Percentiles rank a stretch among this genome's conserved stretches.
These are phyloP conservation scores for Apus apus DNA, from an alignment of 2,113 vertebrate species.

Conservation along the genomic window DNA sequence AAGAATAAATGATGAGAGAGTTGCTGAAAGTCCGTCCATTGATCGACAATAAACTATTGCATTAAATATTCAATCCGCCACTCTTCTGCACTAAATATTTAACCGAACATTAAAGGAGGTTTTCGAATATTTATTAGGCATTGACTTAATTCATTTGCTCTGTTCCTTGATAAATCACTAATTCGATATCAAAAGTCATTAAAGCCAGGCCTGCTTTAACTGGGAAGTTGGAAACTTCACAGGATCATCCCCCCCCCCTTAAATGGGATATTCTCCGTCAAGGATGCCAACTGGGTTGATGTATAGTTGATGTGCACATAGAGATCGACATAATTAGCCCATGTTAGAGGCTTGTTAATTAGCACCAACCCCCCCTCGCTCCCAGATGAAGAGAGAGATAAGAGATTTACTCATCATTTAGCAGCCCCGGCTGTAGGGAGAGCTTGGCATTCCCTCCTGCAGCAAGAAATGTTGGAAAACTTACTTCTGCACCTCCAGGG, in stretches of 20 bases:
- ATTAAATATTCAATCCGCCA: slow-evolving; percentile 82
- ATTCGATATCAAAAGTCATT: slow-evolving; percentile 51
- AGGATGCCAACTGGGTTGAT: slow-evolving; percentile 12
- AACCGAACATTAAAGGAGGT: slow-evolving; percentile 74
- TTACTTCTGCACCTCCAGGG: slow-evolving; percentile 7
- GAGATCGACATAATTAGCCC: slow-evolving; percentile 52
- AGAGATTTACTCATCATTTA: neutral
- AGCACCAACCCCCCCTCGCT: neutral
- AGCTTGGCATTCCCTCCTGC: neutral
- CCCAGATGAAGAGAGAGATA: neutral
- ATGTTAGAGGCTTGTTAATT: slow-evolving; percentile 60
- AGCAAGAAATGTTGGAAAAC: slow-evolving; percentile 50
- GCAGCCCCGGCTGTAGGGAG: neutral
- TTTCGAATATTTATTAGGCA: slow-evolving; percentile 74
- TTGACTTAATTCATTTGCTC: slow-evolving; percentile 71
- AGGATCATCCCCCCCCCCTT: neutral
- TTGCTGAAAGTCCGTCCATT: slow-evolving; percentile 53
- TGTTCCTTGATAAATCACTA: slow-evolving; percentile 59
- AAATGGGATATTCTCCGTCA: neutral
- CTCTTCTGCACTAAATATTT: slow-evolving; percentile 81
- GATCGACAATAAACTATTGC: slow-evolving; percentile 80
- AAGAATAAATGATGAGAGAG: slow-evolving; percentile 11
- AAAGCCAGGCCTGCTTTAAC: slow-evolving; percentile 4
- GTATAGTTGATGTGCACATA: slow-evolving; percentile 40
- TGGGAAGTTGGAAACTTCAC: slow-evolving; percentile 49